Percentiles rank a stretch among this genome's conserved stretches.
Evolutionary conservation across 1,140 invertebrate genomes (phyloP).

Genomic region (Spodoptera litura): DNA sequence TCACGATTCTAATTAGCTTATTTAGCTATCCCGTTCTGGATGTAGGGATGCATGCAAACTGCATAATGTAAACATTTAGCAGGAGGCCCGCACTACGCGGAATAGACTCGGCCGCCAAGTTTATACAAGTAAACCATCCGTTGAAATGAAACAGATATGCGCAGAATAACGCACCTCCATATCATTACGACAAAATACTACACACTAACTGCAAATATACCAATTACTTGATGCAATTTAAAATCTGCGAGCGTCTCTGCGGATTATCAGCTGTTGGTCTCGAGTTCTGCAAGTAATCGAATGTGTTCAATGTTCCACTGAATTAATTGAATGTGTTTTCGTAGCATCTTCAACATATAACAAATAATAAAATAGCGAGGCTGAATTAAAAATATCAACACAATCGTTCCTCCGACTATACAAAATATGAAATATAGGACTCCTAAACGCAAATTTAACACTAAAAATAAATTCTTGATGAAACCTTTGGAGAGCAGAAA

Average conservation of each 20-base stretch:
- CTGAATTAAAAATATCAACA: no score
- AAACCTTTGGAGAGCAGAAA: no score
- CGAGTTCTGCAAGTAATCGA: no score
- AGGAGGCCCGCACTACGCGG: constrained; percentile 25
- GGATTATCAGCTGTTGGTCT: no score
- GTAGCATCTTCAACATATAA: no score
- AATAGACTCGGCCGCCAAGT: constrained; percentile 29
- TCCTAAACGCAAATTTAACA: no score
- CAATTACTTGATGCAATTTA: constrained; percentile 20
- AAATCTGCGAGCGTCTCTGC: constrained; percentile 12
- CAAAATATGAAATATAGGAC: no score
- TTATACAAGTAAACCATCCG: constrained; percentile 33
- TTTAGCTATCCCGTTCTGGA: constrained; percentile 32
- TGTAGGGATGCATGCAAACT: constrained; percentile 43
- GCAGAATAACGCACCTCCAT: constrained; percentile 23
- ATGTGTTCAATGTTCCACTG: no score
- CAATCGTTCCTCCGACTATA: no score
- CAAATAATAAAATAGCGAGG: no score
- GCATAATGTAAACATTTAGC: constrained; percentile 40
- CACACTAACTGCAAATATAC: constrained; percentile 24
- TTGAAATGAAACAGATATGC: constrained; percentile 38
- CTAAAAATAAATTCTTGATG: no score
- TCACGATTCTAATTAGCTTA: constrained; percentile 34
- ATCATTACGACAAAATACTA: constrained; percentile 36
- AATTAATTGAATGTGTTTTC: no score